Base-by-base conservation (phyloP, 2,888 invertebrate species). In the Anodontia alba region DNA sequence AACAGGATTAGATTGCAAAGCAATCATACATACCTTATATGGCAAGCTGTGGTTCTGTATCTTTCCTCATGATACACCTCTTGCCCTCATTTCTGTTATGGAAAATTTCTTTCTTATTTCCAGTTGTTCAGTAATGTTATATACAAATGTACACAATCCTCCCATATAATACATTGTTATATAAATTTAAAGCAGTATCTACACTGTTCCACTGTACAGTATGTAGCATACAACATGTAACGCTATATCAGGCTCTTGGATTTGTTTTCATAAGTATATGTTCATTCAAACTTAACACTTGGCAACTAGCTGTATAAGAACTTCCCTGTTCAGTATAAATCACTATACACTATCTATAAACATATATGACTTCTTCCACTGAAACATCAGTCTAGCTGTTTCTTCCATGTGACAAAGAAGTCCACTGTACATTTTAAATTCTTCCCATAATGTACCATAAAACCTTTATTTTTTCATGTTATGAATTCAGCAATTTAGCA, bases 1-100 rank as follows among this genome's bases (percentile, higher is more conserved):
- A 54, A 69, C n/a, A 51, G 76, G 69, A 54, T 54, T 76, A 73
- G 69, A 69, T 76, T 69, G 36, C 51, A 36, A 69, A 70, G 76
- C 70, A 74, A 54, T 54, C 54, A 36, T 74, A 66, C 70, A 26
- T 49, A 49, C 73, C 42, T 68, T 54, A 26, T 54, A 54, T 54
- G 54, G 23, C 23, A 7, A 26, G 54, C 54, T 54, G 54, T 54
- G 54, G 54, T 54, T 26, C 54, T 54, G 54, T 54, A 26, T 26
- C 54, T 54, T 54, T 54, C 26, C 54, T 23, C 3, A 23, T n/a
- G 23, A 26, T 54, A 54, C 5, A n/a, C 26, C n/a, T 8, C 54
- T 54, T 26, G 54, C 23, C 15, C 49, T 20, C 12, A 5, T 49
- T 49, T 49, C 20, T 10, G n/a, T 15, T 42, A 10, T 20, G 3